Base-by-base conservation (phyloP, 2,797 vertebrate species). In the Diceros bicornis region DNA sequence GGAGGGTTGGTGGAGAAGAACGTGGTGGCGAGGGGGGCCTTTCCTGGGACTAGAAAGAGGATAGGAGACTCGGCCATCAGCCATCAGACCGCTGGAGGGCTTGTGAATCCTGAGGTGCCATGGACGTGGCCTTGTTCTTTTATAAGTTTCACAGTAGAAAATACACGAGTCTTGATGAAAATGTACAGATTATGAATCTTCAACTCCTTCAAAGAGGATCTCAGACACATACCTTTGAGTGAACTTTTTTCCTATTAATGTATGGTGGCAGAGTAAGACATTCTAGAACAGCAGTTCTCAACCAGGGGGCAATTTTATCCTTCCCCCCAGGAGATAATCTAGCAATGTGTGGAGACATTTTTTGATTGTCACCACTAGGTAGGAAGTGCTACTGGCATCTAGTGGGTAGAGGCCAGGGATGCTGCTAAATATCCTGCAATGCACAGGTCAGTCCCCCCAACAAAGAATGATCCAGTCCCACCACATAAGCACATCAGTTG, bases 161-260 rank as follows among this genome's bases (percentile, higher is more conserved):
- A 74, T 72, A 23, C 18, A 21, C 25, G 14, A 2, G 21, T 94
- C 91, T 89, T 83, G 44, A 47, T 91, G 72, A 69, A 82, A 81
- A 68, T 83, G 83, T 34, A 12, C 32, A 86, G 41, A 71, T 81
- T 52, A 34, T 21, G 41, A 44, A 41, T 85, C 62, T 82, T 55
- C 47, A 79, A 20, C 50, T 85, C 84, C 96, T 98, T 98, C 50
- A 62, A 77, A 98, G 86, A 37, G 27, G 96, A 92, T 94, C 50
- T 55, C 81, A 95, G 98, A 98, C 98, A 98, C 98, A 90, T 95
- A 94, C 69, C 98, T 99, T 98, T 97, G 91, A 98, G 96, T 99
- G 99, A 99, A 99, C 99, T 99, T 99, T 99, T 98, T 99, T 98
- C 99, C 98, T 99, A 98, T 98, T 96, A 91, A 61, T 98, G 94